Evolutionary conservation across 2,113 vertebrate genomes (phyloP).

Genomic region (Rana temporaria): DNA sequence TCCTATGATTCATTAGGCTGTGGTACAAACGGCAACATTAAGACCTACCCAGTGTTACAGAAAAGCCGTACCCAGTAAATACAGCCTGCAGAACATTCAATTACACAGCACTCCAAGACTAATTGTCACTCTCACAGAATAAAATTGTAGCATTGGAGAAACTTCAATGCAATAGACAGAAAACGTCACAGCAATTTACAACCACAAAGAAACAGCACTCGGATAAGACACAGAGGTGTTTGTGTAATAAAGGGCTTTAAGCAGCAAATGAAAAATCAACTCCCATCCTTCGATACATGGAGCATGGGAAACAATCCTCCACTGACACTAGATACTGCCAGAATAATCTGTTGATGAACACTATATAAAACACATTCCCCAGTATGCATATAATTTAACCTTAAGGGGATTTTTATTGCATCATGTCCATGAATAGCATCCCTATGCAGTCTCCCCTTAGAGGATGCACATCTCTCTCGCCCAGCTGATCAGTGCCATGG

Average conservation of each 20-base stretch:
- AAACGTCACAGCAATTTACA: neutral
- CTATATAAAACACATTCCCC: neutral
- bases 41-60: too few relatives aligned
- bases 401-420: slow-evolving; percentile 20
- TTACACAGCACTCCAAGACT: too few relatives aligned
- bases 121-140: too few relatives aligned
- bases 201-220: neutral
- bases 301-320: slow-evolving; percentile 2
- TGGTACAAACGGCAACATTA: too few relatives aligned
- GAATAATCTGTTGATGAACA: slow-evolving; percentile 15
- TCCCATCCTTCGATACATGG: slow-evolving; percentile 22
- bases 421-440: slow-evolving; percentile 20
- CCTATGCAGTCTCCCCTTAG: neutral
- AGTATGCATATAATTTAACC: slow-evolving; percentile 14
- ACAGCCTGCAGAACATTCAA: too few relatives aligned
- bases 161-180: neutral
- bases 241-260: neutral
- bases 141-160: neutral
- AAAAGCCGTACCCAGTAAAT: too few relatives aligned
- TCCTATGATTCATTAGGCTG: too few relatives aligned
- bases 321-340: slow-evolving; percentile 3
- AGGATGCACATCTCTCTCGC: neutral
- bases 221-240: neutral
- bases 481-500: neutral
- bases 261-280: neutral